These are phyloP conservation scores for Trichacis sp. DNA, from an alignment of 2,888 invertebrate genomes.

Conservation along the genomic window DNA sequence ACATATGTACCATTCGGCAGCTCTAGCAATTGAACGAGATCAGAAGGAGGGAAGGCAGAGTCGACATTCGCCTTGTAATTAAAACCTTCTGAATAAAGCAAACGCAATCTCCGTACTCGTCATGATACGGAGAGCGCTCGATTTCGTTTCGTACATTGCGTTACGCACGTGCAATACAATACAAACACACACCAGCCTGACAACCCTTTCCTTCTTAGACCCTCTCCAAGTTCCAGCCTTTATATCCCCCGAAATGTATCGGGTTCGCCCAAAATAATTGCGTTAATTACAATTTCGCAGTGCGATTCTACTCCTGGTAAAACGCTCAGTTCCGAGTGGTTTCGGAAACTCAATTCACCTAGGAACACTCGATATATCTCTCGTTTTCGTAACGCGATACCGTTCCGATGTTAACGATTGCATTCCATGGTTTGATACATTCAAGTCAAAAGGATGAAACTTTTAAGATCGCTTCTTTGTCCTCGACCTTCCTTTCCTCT, in stretches of 20 bases:
- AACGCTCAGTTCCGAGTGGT: constrained; percentile 2
- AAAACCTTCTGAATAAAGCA: constrained; percentile 65
- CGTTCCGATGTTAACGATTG: neutral
- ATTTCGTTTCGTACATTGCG: constrained; percentile 55
- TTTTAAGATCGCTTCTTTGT: neutral
- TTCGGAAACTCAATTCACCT: constrained; percentile 2
- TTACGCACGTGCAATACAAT: constrained; percentile 45
- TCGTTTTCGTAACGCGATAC: constrained; percentile 1
- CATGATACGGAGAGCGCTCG: constrained; percentile 47
- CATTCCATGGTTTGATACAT: constrained; percentile 3
- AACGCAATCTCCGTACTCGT: constrained; percentile 57
- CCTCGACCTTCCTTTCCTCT: neutral
- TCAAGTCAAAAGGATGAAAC: constrained; percentile 12
- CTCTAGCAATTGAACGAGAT: constrained; percentile 23
- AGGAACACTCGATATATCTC: constrained; percentile 6
- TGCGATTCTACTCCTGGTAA: constrained; percentile 53
- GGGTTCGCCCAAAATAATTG: constrained; percentile 67
- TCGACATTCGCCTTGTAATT: constrained; percentile 53
- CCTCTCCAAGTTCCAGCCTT: constrained; percentile 48
- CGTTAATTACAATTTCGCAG: constrained; percentile 67
- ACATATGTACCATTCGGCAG: constrained; percentile 26
- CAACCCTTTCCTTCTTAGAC: constrained; percentile 64
- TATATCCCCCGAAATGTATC: constrained; percentile 57
- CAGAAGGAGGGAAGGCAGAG: constrained; percentile 12
- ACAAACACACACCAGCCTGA: too few relatives aligned